These are phyloP conservation scores for Macaca nemestrina DNA, from an alignment of 2,113 vertebrate genomes.

Conservation along the genomic window DNA sequence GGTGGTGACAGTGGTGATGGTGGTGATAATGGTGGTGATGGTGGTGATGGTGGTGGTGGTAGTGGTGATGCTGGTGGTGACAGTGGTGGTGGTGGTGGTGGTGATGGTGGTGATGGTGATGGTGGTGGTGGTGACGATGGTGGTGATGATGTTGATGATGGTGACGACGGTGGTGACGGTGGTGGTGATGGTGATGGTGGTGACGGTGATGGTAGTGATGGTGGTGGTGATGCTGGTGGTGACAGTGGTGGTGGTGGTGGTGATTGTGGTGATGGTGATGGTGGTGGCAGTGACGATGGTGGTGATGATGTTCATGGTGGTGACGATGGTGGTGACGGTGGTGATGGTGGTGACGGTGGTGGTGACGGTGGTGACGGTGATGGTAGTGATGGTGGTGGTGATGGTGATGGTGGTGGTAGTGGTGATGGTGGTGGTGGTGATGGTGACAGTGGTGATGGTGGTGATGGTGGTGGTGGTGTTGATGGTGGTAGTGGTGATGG, in stretches of 20 bases:
- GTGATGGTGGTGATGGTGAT: accelerated
- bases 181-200: accelerated
- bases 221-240: accelerated
- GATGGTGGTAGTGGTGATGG: accelerated
- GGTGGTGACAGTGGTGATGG: accelerated
- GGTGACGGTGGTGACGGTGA: accelerated
- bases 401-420: accelerated
- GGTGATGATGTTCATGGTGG: accelerated
- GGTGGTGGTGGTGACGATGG: accelerated
- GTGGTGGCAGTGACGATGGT: accelerated
- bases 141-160: accelerated
- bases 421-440: accelerated
- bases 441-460: accelerated
- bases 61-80: accelerated
- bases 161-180: accelerated
- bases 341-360: accelerated
- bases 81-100: accelerated
- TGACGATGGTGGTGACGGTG: accelerated
- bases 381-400: no score
- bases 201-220: accelerated
- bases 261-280: accelerated
- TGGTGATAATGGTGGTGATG: accelerated
- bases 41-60: accelerated
- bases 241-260: accelerated
- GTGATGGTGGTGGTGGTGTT: no score